Evolutionary conservation across 2,113 vertebrate species (phyloP).

Genomic region (Pomatostomus ruficeps): DNA sequence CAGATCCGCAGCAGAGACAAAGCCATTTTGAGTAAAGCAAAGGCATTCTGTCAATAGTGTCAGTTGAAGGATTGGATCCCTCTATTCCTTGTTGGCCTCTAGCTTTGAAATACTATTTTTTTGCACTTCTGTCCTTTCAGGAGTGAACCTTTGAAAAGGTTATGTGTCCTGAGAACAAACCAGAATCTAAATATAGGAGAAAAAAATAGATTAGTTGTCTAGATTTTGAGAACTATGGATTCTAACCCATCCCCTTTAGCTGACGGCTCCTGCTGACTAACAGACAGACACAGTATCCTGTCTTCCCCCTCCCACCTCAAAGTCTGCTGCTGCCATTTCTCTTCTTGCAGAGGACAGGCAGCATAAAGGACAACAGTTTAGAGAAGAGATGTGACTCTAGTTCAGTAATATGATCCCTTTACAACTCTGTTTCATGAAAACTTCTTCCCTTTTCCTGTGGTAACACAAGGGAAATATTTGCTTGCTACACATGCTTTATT

Average conservation of each 20-base stretch:
- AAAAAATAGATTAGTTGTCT: background rate
- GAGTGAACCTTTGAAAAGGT: slow-evolving; percentile 25
- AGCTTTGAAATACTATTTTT: background rate
- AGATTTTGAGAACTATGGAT: background rate
- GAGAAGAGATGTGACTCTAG: background rate
- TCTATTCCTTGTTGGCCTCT: background rate
- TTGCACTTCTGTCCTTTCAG: background rate
- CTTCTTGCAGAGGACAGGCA: background rate
- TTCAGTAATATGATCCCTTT: background rate
- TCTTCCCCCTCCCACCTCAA: background rate
- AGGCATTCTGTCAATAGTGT: background rate
- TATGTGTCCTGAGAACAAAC: background rate
- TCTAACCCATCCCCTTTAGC: background rate
- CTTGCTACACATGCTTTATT: background rate
- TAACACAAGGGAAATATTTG: slow-evolving; percentile 25
- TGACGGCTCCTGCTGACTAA: background rate
- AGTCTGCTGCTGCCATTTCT: background rate
- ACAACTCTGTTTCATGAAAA: slow-evolving; percentile 43
- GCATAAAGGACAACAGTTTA: background rate
- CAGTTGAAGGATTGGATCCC: background rate
- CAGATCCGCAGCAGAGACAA: background rate
- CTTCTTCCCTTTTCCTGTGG: slow-evolving; percentile 11
- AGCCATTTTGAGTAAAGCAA: background rate
- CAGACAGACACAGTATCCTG: background rate
- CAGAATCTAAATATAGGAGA: slow-evolving; percentile 1